Base-by-base conservation (phyloP, 2,888 invertebrate genomes). In the Lycia hirtaria region DNA sequence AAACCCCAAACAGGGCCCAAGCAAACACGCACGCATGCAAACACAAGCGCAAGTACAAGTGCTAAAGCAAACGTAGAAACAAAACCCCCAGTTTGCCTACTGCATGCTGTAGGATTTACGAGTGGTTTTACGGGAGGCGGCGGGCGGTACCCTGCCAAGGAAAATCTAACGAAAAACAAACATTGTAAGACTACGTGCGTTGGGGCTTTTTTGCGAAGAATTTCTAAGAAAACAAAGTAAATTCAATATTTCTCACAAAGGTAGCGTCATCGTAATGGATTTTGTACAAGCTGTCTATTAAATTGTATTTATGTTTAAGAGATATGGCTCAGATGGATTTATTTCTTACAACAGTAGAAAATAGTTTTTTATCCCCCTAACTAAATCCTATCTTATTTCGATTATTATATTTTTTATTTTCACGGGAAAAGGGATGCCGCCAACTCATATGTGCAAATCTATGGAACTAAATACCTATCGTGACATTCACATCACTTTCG, bases 21-120 rank as follows among this genome's bases (percentile, higher is more conserved):
- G 63, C 72, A 75, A 60, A 69, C 70, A 73, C 37, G 68, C 68
- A 68, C 54, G 65, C 65, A 50, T 51, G 68, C 72, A 73, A 72
- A 76, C 68, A 78, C 43, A 56, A 71, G 69, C 68, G 77, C 43
- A 56, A 71, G 69, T 73, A 77, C 75, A 67, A 75, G 77, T 73
- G 77, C 70, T 60, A 77, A 71, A 72, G 67, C 64, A 75, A 77
- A 75, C 62, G 56, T 55, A 47, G 49, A 55, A 68, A 72, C 73
- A 71, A 69, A 70, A 43, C 57, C 15, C 15, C 24, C 14, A 65
- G 59, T 67, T 56, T 63, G 60, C 55, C 45, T 57, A 45, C 61
- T 19, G 67, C 63, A 64, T 57, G 62, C 60, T 45, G 50, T 47
- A 37, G 30, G 35, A 50, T 50, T 57, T 50, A 60, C 57, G 65